Evolutionary conservation across 2,113 vertebrate species (phyloP), one percentile per base, ranked within the genome.

Genomic region (Alexandromys fortis): DNA sequence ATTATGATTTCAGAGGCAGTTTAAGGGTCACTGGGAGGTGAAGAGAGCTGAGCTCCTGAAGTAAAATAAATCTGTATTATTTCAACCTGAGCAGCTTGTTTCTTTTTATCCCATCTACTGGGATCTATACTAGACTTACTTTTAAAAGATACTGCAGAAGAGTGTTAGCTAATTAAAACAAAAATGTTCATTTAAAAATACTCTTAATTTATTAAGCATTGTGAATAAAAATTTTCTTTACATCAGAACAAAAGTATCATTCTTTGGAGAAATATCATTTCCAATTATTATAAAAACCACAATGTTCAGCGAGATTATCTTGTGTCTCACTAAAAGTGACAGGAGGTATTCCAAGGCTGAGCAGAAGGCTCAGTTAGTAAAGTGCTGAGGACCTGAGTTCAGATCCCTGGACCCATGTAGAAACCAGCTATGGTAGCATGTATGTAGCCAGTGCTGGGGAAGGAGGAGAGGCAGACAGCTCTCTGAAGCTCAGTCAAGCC

Each of bases 261-360:
- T 75, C 75, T 88, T 21, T 72, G 65, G 9, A 83, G 52, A 77
- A 93, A 83, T 72, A 42, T 12, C 47, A 91, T 65, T 94, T 58
- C 49, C 65, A n/a, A 42, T 94, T 90, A 92, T 35, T 87, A 85
- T 38, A 87, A 88, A 95, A 89, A 68, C 6, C 24, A 79, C 76
- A 94, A 79, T 35, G 12, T 17, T 17, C 22, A 81, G 83, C 2
- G 10, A 79, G 75, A 86, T 38, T 73, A 89, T 17, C 55, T 86
- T 88, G 49, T 81, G 33, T 47, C 30, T 38, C 52, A 90, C 35
- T 79, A 78, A 83, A 83, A 91, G 58, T 61, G 33, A 70, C 78
- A 61, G 26, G 0, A 68, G 30, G 24, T 65, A 63, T 65, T 45
- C 8, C 22, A 45, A 28, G n/a, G 28, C 61, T 85, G 38, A 30